Evolutionary conservation across 2,888 invertebrate species (phyloP), one percentile per base, ranked within the genome.

Genomic region (Stegophylla sp.): DNA sequence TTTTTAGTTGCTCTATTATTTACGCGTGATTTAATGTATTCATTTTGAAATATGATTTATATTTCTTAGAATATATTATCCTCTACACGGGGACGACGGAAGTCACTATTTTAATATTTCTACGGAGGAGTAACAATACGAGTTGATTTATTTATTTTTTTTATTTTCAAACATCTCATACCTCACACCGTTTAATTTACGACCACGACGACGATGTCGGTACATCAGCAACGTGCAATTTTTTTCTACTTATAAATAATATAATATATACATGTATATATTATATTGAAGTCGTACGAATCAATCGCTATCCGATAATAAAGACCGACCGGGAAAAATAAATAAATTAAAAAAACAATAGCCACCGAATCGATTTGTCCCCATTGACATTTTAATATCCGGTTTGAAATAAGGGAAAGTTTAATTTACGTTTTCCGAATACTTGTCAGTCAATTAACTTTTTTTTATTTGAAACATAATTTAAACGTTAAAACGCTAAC

Each of bases 381-480:
- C 13, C 28, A n/a, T 20, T 20, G 48, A 81, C 77, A n/a, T 67
- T 67, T 71, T 79, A 82, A 83, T 82, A 72, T 69, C 61, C 59
- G 64, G 66, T 41, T 7, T 23, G 43, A 45, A 43, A 81, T 53
- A 26, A 34, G 20, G n/a, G 63, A n/a, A 23, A 23, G 45, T 34
- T 41, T 53, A 41, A 72, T 56, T 23, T 72, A 23, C 56, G 41
- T 43, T 43, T 56, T 56, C 26, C 72, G 41, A 71, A 71, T 41
- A 69, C 48, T 69, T 67, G 67, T 28, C 67, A 45, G 69, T 28
- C 48, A 48, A 69, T 48, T 69, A 28, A 26, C n/a, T 51, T 23
- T 48, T 51, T 23, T 48, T 34, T 69, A 69, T 69, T 51, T 48
- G 28, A 69, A 69, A 69, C 48, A n/a, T 69, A 28, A 48, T 69